Evolutionary conservation across 2,888 invertebrate species (phyloP).

Genomic region (Mesoligia furuncula): DNA sequence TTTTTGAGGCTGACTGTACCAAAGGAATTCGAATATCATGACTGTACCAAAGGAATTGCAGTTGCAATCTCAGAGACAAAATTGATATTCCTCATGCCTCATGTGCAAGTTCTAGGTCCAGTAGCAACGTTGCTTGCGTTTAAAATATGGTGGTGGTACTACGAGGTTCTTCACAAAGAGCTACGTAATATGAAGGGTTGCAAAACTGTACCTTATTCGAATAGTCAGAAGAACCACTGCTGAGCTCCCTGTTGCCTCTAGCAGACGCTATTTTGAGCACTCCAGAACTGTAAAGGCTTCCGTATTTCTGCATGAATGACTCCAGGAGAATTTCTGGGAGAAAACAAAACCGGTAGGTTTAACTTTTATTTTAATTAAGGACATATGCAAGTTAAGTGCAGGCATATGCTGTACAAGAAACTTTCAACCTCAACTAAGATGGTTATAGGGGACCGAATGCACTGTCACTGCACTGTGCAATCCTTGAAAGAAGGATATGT

Average conservation of each 20-base stretch:
- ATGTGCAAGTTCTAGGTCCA: background rate
- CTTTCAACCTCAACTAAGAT: background rate
- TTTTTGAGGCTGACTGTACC: background rate
- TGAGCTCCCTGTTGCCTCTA: constrained; percentile 90
- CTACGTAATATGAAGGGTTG: background rate
- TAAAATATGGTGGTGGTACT: background rate
- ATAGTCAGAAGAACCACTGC: constrained; percentile 68
- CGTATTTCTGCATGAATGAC: constrained; percentile 92
- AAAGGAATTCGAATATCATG: background rate
- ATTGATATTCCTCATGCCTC: background rate
- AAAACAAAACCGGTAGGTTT: background rate
- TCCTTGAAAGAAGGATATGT: background rate
- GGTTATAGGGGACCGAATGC: background rate
- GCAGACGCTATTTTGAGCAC: constrained; percentile 93
- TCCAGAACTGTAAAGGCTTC: constrained; percentile 90
- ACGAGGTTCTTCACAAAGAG: background rate
- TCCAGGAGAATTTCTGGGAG: constrained; percentile 89
- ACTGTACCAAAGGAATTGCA: background rate
- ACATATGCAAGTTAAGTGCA: background rate
- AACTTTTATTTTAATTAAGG: background rate
- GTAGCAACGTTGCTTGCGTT: background rate
- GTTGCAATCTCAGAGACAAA: background rate
- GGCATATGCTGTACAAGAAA: background rate
- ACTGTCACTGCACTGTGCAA: no score
- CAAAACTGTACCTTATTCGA: constrained; percentile 55